phyloP scores from a whole-genome alignment of 2,113 vertebrate species.

The Lepus europaeus region DNA sequence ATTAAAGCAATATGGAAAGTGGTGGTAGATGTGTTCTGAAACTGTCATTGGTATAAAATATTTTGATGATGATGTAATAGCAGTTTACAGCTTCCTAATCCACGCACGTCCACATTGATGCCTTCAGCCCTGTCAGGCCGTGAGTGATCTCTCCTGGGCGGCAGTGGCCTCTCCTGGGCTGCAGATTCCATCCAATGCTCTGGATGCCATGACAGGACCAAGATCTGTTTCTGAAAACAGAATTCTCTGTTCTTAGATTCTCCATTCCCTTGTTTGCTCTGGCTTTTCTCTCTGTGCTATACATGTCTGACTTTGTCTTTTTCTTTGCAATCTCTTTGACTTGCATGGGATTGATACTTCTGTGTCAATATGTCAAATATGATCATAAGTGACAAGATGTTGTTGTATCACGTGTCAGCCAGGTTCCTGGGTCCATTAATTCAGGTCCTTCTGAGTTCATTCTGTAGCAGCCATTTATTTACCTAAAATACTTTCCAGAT shows the following conservation, averaged over 20 bases:
- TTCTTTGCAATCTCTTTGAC: background rate
- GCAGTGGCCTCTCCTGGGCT: background rate
- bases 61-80: background rate
- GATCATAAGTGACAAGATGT: background rate
- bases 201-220: background rate
- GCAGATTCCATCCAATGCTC: background rate
- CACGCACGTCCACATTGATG: background rate
- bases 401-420: background rate
- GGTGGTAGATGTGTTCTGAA: background rate
- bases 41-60: background rate
- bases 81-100: background rate
- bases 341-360: background rate
- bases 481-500: background rate
- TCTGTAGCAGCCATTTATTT: background rate
- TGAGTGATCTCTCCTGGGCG: background rate
- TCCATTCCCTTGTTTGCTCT: background rate
- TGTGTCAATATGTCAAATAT: background rate
- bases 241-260: background rate
- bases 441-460: background rate
- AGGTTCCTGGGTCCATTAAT: background rate
- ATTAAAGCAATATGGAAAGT: background rate
- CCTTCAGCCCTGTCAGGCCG: background rate
- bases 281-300: background rate
- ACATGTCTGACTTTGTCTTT: background rate
- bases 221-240: background rate